A percentile compares a stretch with the other conserved stretches of the same genome.
Conservation (phyloP, 1,140 invertebrate species). For the Aporrectodea caliginosa region DNA sequence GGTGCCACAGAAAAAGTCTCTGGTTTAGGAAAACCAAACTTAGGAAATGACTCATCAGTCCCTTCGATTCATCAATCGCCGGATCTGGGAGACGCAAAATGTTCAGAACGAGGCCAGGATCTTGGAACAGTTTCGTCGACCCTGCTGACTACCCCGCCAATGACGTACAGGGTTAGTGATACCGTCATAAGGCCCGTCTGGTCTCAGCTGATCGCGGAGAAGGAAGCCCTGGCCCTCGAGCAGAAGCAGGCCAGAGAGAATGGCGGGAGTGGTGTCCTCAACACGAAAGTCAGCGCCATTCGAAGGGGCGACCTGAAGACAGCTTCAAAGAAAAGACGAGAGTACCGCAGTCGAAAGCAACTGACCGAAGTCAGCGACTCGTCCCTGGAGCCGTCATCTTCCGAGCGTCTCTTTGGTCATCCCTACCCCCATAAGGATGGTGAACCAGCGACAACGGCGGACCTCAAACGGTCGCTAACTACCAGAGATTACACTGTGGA, state of each 20-base stretch:
- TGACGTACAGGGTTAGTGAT: neutral
- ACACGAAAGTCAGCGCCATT: neutral
- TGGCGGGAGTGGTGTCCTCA: neutral
- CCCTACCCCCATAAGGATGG: neutral
- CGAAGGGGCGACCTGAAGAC: constrained; percentile 13
- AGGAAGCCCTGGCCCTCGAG: too few species aligned
- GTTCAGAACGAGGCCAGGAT: too few species aligned
- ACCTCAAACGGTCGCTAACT: constrained; percentile 1
- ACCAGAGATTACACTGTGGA: constrained; percentile 61
- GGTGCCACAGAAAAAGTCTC: too few species aligned
- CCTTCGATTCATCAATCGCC: too few species aligned
- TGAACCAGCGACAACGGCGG: neutral
- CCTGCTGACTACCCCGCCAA: too few species aligned
- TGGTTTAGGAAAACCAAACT: too few species aligned
- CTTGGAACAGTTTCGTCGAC: too few species aligned
- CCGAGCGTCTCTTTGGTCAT: neutral
- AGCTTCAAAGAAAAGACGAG: constrained; percentile 20
- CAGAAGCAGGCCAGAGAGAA: too few species aligned
- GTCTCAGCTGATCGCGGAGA: neutral
- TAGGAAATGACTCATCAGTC: too few species aligned
- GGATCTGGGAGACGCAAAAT: too few species aligned
- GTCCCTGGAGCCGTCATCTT: neutral
- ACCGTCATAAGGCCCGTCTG: neutral
- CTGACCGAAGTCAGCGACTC: neutral
- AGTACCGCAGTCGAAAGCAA: constrained; percentile 12